These are phyloP conservation scores for Aselliscus stoliczkanus DNA, from an alignment of 2,797 vertebrate species.

Conservation along the genomic window DNA sequence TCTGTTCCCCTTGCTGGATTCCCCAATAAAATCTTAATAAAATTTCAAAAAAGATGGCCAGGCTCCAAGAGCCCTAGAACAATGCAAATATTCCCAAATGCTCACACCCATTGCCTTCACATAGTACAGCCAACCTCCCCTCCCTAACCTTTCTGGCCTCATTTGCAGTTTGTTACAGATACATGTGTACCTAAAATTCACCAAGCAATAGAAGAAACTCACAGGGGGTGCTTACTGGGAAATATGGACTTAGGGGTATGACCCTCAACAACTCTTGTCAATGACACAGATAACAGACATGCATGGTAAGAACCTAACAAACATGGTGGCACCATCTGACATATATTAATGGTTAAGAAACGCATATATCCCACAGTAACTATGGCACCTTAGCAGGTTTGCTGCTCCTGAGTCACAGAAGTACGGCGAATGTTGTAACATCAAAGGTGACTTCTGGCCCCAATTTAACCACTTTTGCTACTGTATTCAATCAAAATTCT, in stretches of 20 bases:
- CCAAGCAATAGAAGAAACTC: neutral
- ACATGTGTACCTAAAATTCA: neutral
- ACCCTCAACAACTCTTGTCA: neutral
- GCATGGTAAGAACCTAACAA: neutral
- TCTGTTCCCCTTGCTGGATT: too few species aligned
- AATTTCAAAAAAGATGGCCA: too few species aligned
- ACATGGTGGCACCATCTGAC: accelerated
- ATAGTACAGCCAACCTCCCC: accelerated
- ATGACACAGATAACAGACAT: neutral
- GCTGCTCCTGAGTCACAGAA: neutral
- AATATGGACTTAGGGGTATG: neutral
- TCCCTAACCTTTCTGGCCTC: too few species aligned
- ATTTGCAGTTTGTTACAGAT: neutral
- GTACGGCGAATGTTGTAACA: neutral
- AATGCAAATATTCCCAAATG: neutral
- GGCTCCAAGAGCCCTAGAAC: neutral
- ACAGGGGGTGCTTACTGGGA: neutral
- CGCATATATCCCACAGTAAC: accelerated
- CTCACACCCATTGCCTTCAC: neutral
- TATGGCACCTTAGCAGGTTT: neutral
- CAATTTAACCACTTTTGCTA: neutral
- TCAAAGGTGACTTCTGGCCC: neutral
- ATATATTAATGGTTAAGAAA: neutral
- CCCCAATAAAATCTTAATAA: too few species aligned
- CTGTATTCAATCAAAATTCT: neutral